Evolutionary conservation across 1,140 invertebrate species (phyloP), one percentile per base, ranked within the genome.

Genomic region (Battus philenor): DNA sequence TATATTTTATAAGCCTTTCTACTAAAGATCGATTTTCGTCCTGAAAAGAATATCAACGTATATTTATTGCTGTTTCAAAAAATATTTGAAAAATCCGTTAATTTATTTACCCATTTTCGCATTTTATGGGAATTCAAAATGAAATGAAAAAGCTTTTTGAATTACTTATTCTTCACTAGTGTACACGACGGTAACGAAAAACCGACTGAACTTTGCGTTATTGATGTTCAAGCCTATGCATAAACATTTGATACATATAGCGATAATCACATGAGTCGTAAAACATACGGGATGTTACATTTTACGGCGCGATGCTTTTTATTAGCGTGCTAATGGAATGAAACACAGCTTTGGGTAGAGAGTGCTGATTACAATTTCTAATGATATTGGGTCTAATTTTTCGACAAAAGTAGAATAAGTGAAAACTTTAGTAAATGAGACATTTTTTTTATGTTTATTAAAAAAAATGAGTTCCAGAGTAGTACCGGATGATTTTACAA

Each of bases 1-100:
- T 98, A 59, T 95, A 94, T 49, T 92, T 93, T 76, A 98, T 96
- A 59, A 97, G 90, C 45, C 95, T 88, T 33, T 96, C 93, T 20
- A 98, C 89, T 24, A 98, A 84, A 52, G 95, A 91, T 18, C 91
- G 88, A 88, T 98, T 97, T 87, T 98, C 96, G 72, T 96, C 93
- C 92, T 97, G 86, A 30, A 91, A 89, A 39, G 10, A 61, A 38
- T 36, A 11, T 30, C n/a, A n/a, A n/a, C n/a, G n/a, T n/a, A n/a
- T n/a, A n/a, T n/a, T n/a, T n/a, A n/a, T n/a, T n/a, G n/a, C n/a
- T n/a, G n/a, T n/a, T n/a, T n/a, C n/a, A n/a, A n/a, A n/a, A n/a
- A n/a, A n/a, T n/a, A n/a, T n/a, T n/a, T n/a, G n/a, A n/a, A n/a
- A n/a, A n/a, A n/a, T n/a, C n/a, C n/a, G n/a, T n/a, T n/a, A n/a